Evolutionary conservation across 2,797 vertebrate species (phyloP).

Genomic region (Chrosomus eos): DNA sequence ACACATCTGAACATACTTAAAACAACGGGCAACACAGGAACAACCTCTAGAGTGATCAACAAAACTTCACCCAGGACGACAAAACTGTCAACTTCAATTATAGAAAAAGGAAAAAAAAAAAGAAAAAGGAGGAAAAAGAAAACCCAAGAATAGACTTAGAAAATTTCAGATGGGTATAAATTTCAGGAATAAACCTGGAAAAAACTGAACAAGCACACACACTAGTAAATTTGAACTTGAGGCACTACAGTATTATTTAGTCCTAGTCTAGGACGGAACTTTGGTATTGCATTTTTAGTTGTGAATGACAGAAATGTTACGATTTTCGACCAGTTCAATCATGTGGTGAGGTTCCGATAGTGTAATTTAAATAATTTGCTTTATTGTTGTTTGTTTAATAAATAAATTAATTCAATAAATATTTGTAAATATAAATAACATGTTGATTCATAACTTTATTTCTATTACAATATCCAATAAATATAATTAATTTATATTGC

Average conservation of each 20-base stretch:
- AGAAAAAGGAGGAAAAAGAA: no score
- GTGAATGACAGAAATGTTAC: not conserved
- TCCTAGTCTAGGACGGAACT: no score
- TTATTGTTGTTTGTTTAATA: not conserved
- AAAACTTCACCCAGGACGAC: not conserved
- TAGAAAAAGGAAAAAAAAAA: not conserved
- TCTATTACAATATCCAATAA: not conserved
- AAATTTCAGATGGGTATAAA: not conserved
- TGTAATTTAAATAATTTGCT: not conserved
- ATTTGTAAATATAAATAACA: conserved; percentile 3
- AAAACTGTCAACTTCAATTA: not conserved
- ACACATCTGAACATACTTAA: not conserved
- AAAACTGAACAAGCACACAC: no score
- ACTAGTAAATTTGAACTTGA: not conserved
- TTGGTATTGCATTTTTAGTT: not conserved
- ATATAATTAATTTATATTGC: not conserved
- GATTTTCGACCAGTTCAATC: not conserved
- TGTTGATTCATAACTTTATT: not conserved
- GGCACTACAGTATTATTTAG: conserved; percentile 21
- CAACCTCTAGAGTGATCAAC: not conserved
- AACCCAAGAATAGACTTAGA: not conserved
- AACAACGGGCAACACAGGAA: not conserved
- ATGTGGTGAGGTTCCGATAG: not conserved
- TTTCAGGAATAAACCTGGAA: not conserved
- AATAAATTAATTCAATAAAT: not conserved